These are phyloP conservation scores for Cherax destructor DNA, from an alignment of 1,140 invertebrate genomes.

Conservation along the genomic window DNA sequence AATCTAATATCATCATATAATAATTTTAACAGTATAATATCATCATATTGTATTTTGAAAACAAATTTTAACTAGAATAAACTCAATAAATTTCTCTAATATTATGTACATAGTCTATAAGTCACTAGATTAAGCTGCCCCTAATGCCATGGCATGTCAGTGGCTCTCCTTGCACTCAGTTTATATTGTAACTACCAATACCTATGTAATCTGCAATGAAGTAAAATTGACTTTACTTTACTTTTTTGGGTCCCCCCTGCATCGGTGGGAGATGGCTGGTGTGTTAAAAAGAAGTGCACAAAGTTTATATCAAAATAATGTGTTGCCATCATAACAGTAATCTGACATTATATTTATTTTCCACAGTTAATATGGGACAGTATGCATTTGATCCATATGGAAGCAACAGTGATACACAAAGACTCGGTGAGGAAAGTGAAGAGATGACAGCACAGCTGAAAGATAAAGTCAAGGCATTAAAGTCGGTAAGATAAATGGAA, in stretches of 20 bases:
- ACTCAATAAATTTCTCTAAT: no score
- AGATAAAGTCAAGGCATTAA: conserved; percentile 49
- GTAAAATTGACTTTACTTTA: not conserved
- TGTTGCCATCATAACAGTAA: not conserved
- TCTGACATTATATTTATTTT: not conserved
- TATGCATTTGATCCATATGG: not conserved
- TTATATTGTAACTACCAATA: no score
- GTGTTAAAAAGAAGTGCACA: not conserved
- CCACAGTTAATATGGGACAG: not conserved
- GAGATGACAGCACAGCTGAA: conserved; percentile 42
- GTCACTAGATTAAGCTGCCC: no score
- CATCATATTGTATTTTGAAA: no score
- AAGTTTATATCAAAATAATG: not conserved
- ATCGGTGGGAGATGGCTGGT: not conserved
- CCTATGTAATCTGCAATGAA: no score
- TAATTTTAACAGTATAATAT: no score
- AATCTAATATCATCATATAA: no score
- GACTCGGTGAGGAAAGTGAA: conserved; percentile 48
- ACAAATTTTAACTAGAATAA: no score
- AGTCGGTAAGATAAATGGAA: conserved; percentile 26
- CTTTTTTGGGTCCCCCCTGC: not conserved
- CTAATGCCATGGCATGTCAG: no score
- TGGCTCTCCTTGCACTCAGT: no score
- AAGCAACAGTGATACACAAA: conserved; percentile 34
- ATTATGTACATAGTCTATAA: no score